Conservation (phyloP, 2,888 invertebrate species). For the Sepiola atlantica region DNA sequence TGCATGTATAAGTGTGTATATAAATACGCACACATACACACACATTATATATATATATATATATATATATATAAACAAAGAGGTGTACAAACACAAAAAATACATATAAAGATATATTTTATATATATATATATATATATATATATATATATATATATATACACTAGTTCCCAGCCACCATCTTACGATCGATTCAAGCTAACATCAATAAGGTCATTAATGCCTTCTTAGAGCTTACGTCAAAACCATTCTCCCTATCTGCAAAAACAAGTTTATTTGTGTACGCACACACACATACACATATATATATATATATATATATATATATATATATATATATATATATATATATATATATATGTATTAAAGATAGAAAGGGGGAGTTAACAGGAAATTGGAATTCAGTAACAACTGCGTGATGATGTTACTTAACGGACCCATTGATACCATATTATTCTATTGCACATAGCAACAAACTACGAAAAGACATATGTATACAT, state of each 20-base stretch:
- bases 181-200: background rate
- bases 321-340: background rate
- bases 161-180: no score
- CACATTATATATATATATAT: background rate
- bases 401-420: background rate
- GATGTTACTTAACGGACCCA: background rate
- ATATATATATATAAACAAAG: background rate
- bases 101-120: no score
- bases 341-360: background rate
- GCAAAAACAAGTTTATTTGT: background rate
- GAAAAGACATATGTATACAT: no score
- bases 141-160: no score
- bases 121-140: no score
- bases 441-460: background rate
- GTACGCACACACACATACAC: background rate
- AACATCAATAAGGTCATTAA: background rate
- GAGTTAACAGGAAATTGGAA: background rate
- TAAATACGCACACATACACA: background rate
- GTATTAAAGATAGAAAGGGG: background rate
- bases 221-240: background rate
- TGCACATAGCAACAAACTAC: background rate
- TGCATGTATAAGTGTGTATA: conserved; percentile 1
- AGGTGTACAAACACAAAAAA: background rate
- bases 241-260: background rate
- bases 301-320: background rate